Base-by-base conservation (phyloP, 2,797 vertebrate genomes). In the Bufotes viridis region DNA sequence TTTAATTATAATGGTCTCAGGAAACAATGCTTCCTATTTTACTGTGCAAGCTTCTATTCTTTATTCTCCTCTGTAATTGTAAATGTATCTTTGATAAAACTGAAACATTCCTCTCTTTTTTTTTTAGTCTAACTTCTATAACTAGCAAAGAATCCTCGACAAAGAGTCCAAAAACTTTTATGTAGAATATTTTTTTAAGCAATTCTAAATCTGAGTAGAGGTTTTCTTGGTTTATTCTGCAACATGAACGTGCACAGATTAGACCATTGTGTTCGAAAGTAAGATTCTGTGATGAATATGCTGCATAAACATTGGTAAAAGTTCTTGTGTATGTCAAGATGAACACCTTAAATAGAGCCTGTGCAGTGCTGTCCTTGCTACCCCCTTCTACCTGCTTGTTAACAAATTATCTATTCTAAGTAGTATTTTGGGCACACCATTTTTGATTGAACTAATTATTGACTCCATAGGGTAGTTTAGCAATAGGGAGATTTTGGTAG, bases 1-100 rank as follows among this genome's bases (percentile, higher is more conserved):
- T 76, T 61, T 84, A 58, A 84, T 84, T 84, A 84, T 42, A 75
- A 24, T n/a, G 22, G 7, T 22, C 26, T n/a, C 26, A 74, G 82
- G 69, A 84, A 84, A 84, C 69, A 60, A 22, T 60, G 82, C 49
- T 14, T 84, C 82, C 26, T 17, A 29, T 26, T 74, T 55, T 22
- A 29, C 53, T 57, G 29, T 11, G 58, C 82, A 55, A 13, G 18
- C 8, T 72, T 72, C 15, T 34, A 14, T 57, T 34, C 24, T 26
- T 57, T 72, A 9, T 61, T 81, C 79, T 81, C 20, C 29, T 20
- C 79, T 49, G 79, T 57, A 49, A 81, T 81, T 42, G 60, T 61
- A 29, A 78, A 55, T 78, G n/a, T 55, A 7, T 78, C 75, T 55
- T n/a, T 51, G 75, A 75, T 78, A 78, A 78, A 78, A 78, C 20